Conservation (phyloP, 2,113 vertebrate genomes). For the Cheirogaleus medius region DNA sequence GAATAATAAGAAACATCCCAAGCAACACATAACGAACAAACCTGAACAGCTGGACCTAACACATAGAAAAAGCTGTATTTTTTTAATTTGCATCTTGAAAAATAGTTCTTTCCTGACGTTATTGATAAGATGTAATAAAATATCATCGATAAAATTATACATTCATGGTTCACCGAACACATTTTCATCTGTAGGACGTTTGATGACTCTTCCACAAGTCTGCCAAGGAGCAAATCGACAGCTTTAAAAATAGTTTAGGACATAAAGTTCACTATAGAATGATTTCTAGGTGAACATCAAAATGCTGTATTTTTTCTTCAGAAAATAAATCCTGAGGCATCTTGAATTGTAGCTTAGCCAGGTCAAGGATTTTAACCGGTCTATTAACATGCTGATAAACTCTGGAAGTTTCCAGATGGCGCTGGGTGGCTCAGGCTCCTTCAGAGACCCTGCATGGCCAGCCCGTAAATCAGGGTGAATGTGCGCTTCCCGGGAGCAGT, state of each 20-base stretch:
- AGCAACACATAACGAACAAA: background rate
- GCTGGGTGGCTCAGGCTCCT: background rate
- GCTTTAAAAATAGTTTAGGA: background rate
- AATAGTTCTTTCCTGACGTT: background rate
- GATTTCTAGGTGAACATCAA: background rate
- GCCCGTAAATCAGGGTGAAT: slow-evolving; percentile 26
- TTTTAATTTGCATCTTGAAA: background rate
- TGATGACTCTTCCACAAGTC: background rate
- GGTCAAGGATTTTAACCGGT: slow-evolving; percentile 51
- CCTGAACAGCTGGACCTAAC: background rate
- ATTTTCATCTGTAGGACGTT: background rate
- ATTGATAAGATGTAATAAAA: background rate
- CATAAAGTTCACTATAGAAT: background rate
- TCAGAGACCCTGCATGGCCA: background rate
- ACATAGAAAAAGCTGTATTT: background rate
- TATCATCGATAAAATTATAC: background rate
- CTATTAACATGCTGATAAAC: slow-evolving; percentile 63
- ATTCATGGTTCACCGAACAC: background rate
- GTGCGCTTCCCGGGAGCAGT: background rate
- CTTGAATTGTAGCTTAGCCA: slow-evolving; percentile 7
- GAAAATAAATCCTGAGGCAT: slow-evolving; percentile 33
- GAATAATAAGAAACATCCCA: background rate
- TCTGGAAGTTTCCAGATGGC: background rate
- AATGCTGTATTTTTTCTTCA: background rate
- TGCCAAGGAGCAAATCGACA: background rate